A percentile compares a stretch with the other conserved stretches of the same genome.
Conservation (phyloP, 2,113 vertebrate species). For the Pomatorhinus ruficollis region DNA sequence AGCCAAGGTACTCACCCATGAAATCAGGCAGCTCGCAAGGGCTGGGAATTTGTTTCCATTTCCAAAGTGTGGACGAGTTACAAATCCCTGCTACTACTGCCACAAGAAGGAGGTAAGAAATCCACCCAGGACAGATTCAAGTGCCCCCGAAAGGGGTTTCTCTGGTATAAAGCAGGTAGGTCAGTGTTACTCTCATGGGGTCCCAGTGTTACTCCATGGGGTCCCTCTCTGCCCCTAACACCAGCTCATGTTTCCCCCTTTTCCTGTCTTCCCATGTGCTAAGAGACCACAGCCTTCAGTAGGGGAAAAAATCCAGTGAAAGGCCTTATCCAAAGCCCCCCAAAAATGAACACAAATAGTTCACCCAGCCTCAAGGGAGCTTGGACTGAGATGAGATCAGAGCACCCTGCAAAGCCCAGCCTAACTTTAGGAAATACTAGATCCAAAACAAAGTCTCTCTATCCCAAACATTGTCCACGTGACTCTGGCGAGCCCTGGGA, state of each 20-base stretch:
- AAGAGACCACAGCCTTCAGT: background rate
- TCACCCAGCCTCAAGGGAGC: background rate
- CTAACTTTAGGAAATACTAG: constrained; percentile 29
- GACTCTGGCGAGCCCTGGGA: background rate
- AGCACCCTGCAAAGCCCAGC: background rate
- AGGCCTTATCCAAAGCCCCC: background rate
- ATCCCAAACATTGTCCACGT: rapidly evolving
- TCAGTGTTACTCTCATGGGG: background rate
- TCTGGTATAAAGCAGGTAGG: background rate
- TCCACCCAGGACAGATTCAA: background rate
- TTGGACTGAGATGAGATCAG: background rate
- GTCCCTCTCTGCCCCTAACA: background rate
- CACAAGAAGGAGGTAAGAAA: background rate
- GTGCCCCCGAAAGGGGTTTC: background rate
- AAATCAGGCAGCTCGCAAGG: background rate
- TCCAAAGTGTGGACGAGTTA: background rate
- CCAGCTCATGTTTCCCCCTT: background rate
- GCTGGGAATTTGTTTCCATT: background rate
- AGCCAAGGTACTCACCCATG: background rate
- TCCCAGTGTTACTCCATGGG: too few relatives aligned
- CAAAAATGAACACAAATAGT: background rate
- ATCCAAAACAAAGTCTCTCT: constrained; percentile 37
- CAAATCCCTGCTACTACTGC: background rate
- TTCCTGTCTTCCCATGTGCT: background rate
- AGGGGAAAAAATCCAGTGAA: background rate